Conservation (phyloP, 2,888 invertebrate genomes). For the Cheilosia urbana region DNA sequence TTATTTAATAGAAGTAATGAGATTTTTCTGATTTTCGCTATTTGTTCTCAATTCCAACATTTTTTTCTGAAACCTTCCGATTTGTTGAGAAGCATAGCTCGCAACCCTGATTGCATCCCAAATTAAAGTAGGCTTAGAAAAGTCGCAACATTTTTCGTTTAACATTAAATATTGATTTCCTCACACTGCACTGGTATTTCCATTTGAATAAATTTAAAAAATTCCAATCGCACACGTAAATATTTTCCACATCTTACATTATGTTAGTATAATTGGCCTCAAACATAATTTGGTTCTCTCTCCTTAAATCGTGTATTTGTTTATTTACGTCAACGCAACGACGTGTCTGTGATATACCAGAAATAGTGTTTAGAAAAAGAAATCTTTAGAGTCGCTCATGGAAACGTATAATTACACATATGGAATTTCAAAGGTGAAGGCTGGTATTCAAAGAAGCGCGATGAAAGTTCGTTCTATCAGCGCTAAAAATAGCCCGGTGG, state of each 20-base stretch:
- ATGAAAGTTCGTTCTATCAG: conserved; percentile 34
- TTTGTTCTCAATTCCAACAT: too few species aligned
- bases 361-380: conserved; percentile 10
- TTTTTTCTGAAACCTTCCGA: too few species aligned
- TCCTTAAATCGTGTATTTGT: conserved; percentile 3
- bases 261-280: conserved; percentile 1
- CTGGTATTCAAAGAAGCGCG: conserved; percentile 30
- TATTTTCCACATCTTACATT: neutral
- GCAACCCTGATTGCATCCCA: too few species aligned
- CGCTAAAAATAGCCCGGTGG: conserved; percentile 30
- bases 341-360: conserved; percentile 26
- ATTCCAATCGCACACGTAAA: conserved; percentile 10
- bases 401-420: conserved; percentile 11
- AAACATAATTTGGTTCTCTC: conserved; percentile 8
- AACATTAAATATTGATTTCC: neutral
- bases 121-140: too few species aligned
- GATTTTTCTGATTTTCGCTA: too few species aligned
- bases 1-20: too few species aligned
- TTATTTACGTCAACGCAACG: conserved; percentile 19
- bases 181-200: neutral
- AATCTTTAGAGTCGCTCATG: conserved; percentile 1
- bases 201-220: conserved; percentile 6
- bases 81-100: too few species aligned
- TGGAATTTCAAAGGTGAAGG: conserved; percentile 46
- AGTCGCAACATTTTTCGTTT: too few species aligned